Conservation (phyloP, 2,113 vertebrate genomes). For the Tachysurus vachellii region DNA sequence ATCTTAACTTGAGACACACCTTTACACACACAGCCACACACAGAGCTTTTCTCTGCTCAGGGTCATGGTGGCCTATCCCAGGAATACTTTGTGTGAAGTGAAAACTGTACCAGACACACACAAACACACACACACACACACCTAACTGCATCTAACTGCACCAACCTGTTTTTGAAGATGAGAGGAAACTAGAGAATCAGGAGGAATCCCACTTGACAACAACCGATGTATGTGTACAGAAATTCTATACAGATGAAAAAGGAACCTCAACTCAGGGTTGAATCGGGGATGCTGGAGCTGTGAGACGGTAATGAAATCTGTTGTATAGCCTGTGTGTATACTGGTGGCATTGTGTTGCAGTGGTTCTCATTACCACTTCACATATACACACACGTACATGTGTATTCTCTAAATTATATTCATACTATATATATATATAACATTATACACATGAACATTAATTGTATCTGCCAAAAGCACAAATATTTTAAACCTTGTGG, state of each 20-base stretch:
- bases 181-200: not conserved
- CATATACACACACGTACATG: not conserved
- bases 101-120: too few relatives aligned
- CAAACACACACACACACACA: not conserved
- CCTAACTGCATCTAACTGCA: not conserved
- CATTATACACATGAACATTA: not conserved
- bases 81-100: too few relatives aligned
- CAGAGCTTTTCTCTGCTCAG: not conserved
- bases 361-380: not conserved
- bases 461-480: not conserved
- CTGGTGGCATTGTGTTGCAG: not conserved
- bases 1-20: constrained; percentile 6
- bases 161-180: not conserved
- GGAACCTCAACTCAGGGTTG: not conserved
- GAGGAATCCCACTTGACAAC: not conserved
- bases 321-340: not conserved
- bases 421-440: not conserved
- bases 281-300: not conserved
- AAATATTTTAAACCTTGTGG: not conserved
- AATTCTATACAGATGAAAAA: not conserved
- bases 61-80: too few relatives aligned
- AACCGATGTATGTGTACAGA: not conserved
- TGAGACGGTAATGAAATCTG: not conserved
- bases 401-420: not conserved
- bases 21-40: not conserved